These are phyloP conservation scores for Bujurquina vittata DNA, from an alignment of 2,113 vertebrate genomes.

Conservation along the genomic window DNA sequence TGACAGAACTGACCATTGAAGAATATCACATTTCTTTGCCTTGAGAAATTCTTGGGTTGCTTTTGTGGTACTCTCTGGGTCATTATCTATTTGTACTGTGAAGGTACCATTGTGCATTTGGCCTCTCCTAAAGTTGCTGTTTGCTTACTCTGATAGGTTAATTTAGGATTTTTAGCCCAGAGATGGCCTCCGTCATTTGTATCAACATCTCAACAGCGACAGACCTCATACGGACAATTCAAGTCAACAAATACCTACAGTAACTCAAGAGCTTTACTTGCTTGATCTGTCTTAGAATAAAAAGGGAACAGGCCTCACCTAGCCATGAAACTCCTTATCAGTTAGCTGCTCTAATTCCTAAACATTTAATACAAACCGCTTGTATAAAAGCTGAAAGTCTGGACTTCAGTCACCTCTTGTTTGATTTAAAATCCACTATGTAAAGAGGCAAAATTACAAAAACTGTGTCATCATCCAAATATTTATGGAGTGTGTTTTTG, in stretches of 20 bases:
- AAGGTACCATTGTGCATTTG: not conserved
- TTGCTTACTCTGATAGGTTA: not conserved
- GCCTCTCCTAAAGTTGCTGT: not conserved
- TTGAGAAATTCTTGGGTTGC: fast-evolving
- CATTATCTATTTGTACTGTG: not conserved
- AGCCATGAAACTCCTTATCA: not conserved
- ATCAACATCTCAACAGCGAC: not conserved
- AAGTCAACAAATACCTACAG: not conserved
- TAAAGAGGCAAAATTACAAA: not conserved
- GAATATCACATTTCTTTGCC: not conserved
- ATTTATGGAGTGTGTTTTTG: not conserved
- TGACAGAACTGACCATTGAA: not conserved
- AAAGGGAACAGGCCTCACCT: not conserved
- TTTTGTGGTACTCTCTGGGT: not conserved
- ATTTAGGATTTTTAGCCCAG: not conserved
- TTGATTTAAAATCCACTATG: too few species aligned
- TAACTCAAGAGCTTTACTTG: not conserved
- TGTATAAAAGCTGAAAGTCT: too few species aligned
- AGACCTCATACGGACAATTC: not conserved
- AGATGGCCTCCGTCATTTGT: too few species aligned
- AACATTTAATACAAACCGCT: too few species aligned
- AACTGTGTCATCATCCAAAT: not conserved
- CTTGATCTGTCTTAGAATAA: not conserved
- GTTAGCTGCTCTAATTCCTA: not conserved
- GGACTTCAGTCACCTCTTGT: not conserved